Evolutionary conservation across 2,888 invertebrate genomes (phyloP).

Genomic region (Eristalinus aeneus): DNA sequence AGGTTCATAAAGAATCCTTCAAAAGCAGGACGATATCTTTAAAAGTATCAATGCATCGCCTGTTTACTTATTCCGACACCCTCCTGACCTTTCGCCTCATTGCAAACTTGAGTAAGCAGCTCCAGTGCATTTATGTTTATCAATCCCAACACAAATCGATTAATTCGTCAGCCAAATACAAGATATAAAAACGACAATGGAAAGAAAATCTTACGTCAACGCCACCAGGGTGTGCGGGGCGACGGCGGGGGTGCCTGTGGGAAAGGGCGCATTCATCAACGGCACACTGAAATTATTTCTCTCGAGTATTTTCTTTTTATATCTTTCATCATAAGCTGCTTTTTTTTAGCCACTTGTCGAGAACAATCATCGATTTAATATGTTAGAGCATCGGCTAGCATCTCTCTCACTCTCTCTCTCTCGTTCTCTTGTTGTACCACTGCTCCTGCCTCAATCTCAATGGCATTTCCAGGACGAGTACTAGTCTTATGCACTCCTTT

Average conservation of each 20-base stretch:
- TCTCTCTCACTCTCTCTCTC: constrained; percentile 27
- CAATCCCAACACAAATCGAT: constrained; percentile 1
- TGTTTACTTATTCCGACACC: no score
- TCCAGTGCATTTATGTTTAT: background rate
- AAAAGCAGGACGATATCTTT: no score
- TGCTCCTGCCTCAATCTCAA: constrained; percentile 39
- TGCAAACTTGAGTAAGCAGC: background rate
- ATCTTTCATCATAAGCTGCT: constrained; percentile 54
- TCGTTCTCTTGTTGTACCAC: no score
- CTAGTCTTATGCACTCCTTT: constrained; percentile 46
- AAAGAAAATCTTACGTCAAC: constrained; percentile 35
- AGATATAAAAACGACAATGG: background rate
- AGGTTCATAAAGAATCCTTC: no score
- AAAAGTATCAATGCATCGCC: no score
- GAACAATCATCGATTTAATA: constrained; percentile 80
- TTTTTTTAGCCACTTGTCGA: constrained; percentile 75
- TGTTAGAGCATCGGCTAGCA: constrained; percentile 73
- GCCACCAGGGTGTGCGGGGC: background rate
- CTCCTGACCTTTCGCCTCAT: background rate
- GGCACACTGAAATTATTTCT: constrained; percentile 29
- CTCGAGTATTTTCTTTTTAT: constrained; percentile 38
- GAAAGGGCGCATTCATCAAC: constrained; percentile 34
- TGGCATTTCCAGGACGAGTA: constrained; percentile 42
- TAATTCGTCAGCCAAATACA: constrained; percentile 6
- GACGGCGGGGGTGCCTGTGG: background rate